phyloP scores from a whole-genome alignment of 2,797 vertebrate genomes.

The Macropus fuliginosus region DNA sequence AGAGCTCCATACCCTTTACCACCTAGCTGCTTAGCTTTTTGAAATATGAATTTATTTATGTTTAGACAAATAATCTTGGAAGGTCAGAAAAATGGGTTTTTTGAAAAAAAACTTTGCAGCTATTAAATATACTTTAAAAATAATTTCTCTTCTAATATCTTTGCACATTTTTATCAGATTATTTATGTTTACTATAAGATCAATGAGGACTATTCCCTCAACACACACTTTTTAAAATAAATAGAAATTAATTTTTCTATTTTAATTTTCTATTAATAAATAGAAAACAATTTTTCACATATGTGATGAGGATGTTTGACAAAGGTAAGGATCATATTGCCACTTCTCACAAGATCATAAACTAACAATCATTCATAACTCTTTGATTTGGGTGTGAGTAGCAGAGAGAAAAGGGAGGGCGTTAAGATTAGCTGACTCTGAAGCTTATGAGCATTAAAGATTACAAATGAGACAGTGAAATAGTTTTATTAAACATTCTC shows the following conservation, averaged over 20 bases:
- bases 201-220: background rate
- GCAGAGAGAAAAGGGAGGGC: background rate
- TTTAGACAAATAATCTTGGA: background rate
- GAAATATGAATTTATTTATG: background rate
- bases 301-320: background rate
- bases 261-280: too few relatives aligned
- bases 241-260: background rate
- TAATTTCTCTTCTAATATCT: background rate
- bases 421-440: background rate
- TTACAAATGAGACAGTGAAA: background rate
- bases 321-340: background rate
- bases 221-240: background rate
- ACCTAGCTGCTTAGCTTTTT: background rate
- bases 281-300: background rate
- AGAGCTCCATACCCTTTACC: background rate
- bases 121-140: background rate
- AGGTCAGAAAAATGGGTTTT: background rate
- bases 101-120: background rate
- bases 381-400: background rate
- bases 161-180: background rate
- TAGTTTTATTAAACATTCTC: background rate
- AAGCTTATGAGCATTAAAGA: background rate
- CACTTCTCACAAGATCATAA: background rate
- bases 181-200: background rate
- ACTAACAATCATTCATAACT: background rate